Conservation (phyloP, 2,888 invertebrate genomes). For the Lepidochrysops patricia region DNA sequence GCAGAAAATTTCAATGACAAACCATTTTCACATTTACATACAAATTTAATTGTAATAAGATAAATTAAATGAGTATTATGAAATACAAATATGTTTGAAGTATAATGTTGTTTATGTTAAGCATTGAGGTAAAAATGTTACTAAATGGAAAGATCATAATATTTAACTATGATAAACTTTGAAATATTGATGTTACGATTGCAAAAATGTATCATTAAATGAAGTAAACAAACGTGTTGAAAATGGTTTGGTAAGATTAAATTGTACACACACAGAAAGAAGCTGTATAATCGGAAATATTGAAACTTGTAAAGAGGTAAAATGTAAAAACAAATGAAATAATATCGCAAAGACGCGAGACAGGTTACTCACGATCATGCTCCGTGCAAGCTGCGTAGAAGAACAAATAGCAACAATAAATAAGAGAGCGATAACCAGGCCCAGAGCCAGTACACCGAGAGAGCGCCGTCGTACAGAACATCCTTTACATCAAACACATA, state of each 20-base stretch:
- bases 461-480: slow-evolving; percentile 28
- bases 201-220: background rate
- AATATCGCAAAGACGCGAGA: slow-evolving; percentile 29
- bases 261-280: background rate
- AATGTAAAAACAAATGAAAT: slow-evolving; percentile 13
- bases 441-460: slow-evolving; percentile 41
- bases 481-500: slow-evolving; percentile 22
- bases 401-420: slow-evolving; percentile 79
- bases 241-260: background rate
- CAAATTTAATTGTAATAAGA: background rate
- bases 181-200: background rate
- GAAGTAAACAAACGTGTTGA: background rate
- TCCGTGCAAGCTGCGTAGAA: slow-evolving; percentile 88
- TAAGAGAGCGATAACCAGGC: slow-evolving; percentile 63
- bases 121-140: no score
- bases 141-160: no score
- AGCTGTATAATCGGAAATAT: background rate
- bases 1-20: background rate
- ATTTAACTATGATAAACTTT: no score
- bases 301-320: background rate
- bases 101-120: background rate
- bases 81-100: background rate
- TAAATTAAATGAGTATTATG: background rate
- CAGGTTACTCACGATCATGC: slow-evolving; percentile 89
- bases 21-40: background rate